A percentile compares a stretch with the other conserved stretches of the same genome.
These are phyloP conservation scores for Danio albolineatus DNA, from an alignment of 2,797 vertebrate genomes.

Conservation along the genomic window DNA sequence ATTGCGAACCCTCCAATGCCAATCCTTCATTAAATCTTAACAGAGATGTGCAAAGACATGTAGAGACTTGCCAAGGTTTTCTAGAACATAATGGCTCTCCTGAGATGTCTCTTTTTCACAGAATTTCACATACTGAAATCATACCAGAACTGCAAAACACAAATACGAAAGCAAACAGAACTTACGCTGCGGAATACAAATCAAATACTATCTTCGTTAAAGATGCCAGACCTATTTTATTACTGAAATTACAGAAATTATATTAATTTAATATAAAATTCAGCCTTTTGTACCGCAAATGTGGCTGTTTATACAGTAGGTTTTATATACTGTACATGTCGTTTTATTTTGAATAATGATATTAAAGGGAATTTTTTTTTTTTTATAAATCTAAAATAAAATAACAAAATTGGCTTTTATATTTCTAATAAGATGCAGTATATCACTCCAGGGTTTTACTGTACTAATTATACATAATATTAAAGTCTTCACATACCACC, in stretches of 20 bases:
- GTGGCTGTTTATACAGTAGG: not conserved
- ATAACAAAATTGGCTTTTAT: no score
- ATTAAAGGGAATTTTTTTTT: no score
- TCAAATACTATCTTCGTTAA: no score
- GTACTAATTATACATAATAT: no score
- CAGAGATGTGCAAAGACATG: constrained; percentile 59
- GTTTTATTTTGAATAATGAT: no score
- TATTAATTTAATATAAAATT: not conserved
- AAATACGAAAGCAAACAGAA: not conserved
- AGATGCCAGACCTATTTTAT: not conserved
- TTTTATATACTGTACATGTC: not conserved
- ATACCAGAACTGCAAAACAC: not conserved
- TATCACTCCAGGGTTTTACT: no score
- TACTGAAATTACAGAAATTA: not conserved
- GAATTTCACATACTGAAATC: constrained; percentile 14
- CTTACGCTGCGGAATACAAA: not conserved
- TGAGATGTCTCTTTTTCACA: constrained; percentile 27
- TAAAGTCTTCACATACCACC: no score
- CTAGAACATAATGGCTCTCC: constrained; percentile 59
- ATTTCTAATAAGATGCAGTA: no score
- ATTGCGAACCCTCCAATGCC: constrained; percentile 66
- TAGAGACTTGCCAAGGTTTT: constrained; percentile 55
- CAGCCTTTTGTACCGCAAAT: no score
- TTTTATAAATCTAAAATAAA: no score
- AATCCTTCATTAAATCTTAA: constrained; percentile 75